Evolutionary conservation across 53 echinoderm and acorn worm genomes (phyloP).

Genomic region (Zoroaster sp.): DNA sequence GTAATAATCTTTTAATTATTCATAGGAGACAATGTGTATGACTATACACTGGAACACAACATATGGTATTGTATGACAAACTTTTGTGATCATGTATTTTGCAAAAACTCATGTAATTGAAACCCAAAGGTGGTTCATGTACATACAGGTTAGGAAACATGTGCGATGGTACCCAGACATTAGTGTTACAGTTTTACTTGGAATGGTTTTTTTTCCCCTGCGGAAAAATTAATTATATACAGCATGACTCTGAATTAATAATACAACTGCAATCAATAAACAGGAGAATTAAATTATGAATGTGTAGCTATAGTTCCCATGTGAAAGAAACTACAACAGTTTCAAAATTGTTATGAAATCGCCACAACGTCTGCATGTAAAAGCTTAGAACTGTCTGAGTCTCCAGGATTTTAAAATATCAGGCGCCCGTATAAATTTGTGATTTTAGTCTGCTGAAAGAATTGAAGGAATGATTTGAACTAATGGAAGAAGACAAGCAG

Average conservation of each 20-base stretch:
- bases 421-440: background rate
- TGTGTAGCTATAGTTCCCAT: background rate
- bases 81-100: background rate
- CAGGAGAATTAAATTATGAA: background rate
- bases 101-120: background rate
- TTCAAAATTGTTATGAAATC: background rate
- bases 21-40: too few relatives aligned
- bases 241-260: background rate
- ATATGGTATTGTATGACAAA: too few relatives aligned
- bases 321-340: background rate
- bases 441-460: background rate
- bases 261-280: background rate
- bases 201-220: background rate
- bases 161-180: background rate
- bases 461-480: constrained; percentile 12
- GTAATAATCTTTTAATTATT: too few relatives aligned
- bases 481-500: constrained; percentile 27
- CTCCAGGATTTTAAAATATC: background rate
- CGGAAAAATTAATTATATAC: background rate
- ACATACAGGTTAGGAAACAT: background rate
- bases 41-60: too few relatives aligned
- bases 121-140: background rate
- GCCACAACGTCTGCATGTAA: background rate
- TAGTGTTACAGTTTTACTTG: background rate
- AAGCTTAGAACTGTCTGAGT: background rate